These are phyloP conservation scores for Hafferia zeledoni DNA, from an alignment of 2,797 vertebrate genomes.

Conservation along the genomic window DNA sequence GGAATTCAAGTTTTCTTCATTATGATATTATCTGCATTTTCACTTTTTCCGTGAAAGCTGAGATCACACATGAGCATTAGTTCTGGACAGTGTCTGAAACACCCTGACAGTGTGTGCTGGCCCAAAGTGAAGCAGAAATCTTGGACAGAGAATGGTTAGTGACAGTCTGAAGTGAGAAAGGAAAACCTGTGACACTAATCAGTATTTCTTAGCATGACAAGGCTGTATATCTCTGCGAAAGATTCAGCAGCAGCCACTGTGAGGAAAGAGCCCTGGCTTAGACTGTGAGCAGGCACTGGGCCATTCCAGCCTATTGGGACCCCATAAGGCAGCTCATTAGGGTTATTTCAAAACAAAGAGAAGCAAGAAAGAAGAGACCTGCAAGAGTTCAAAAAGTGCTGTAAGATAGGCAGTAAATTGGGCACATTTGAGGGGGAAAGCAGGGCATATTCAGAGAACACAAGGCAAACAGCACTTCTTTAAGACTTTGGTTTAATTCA, in stretches of 20 bases:
- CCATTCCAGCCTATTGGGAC: neutral
- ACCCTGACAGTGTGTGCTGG: rapidly evolving
- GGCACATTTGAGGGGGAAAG: neutral
- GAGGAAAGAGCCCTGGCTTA: neutral
- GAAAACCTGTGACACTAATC: neutral
- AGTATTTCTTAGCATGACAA: neutral
- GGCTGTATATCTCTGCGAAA: neutral
- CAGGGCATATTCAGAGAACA: neutral
- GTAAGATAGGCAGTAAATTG: neutral
- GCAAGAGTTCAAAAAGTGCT: neutral
- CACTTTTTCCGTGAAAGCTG: neutral
- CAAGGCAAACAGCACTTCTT: neutral
- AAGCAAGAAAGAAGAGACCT: neutral
- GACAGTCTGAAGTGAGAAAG: neutral
- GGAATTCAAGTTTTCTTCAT: neutral
- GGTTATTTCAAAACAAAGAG: neutral
- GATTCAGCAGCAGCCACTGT: neutral
- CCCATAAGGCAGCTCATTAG: neutral
- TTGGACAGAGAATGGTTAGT: rapidly evolving
- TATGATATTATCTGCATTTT: neutral
- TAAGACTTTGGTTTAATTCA: neutral
- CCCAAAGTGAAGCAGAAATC: neutral
- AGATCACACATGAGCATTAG: rapidly evolving
- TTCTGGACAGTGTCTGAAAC: neutral
- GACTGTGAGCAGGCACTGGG: neutral